Percentiles rank a stretch among this genome's conserved stretches.
These are phyloP conservation scores for Scolopax bukidnonensis DNA, from an alignment of 2,797 vertebrate species.

Conservation along the genomic window DNA sequence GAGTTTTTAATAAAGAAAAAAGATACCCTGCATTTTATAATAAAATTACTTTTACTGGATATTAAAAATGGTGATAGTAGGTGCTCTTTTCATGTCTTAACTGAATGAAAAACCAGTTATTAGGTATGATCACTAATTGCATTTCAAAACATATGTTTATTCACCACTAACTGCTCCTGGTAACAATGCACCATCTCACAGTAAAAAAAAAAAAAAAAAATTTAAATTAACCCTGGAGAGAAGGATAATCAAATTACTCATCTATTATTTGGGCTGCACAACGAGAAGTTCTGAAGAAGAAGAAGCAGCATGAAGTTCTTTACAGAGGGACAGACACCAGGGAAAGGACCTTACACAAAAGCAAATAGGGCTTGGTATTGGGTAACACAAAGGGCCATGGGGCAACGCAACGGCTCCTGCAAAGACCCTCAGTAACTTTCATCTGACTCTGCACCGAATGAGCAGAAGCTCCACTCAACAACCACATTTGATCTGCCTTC, in stretches of 20 bases:
- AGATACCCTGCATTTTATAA: not conserved
- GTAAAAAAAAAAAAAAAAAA: not conserved
- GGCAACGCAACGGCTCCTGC: not conserved
- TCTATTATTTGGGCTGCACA: not conserved
- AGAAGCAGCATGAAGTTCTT: not conserved
- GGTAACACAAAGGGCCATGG: not conserved
- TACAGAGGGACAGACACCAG: not conserved
- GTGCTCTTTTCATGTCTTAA: not conserved
- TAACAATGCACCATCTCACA: not conserved
- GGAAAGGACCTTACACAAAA: not conserved
- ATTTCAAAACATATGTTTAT: not conserved
- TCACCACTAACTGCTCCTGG: not conserved
- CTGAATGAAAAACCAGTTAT: not conserved
- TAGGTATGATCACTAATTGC: not conserved
- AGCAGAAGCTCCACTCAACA: not conserved
- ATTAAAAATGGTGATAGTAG: not conserved
- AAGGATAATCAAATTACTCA: not conserved
- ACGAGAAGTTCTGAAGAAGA: not conserved
- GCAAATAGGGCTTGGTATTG: not conserved
- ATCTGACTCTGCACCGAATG: not conserved
- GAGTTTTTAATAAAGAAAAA: not conserved
- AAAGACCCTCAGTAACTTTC: not conserved
- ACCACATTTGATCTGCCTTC: not conserved
- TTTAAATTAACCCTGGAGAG: conserved; percentile 1
- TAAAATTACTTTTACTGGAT: not conserved